phyloP scores from a whole-genome alignment of 2,888 invertebrate species.

The Hypena proboscidalis region DNA sequence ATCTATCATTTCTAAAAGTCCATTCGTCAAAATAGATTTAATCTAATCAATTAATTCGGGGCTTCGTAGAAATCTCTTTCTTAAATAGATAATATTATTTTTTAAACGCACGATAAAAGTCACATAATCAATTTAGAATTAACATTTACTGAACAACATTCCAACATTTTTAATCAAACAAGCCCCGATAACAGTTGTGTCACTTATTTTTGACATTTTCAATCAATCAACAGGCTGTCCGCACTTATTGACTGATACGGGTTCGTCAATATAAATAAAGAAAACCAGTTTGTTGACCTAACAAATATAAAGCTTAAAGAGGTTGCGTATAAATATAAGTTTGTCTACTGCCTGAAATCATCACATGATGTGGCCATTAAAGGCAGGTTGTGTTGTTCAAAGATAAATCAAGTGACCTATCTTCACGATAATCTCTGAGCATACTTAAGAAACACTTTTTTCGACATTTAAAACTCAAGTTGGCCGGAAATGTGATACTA shows the following conservation, averaged over 20 bases:
- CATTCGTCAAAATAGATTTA: not conserved
- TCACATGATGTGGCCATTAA: no score
- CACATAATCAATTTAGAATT: no score
- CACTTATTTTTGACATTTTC: not conserved
- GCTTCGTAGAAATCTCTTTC: no score
- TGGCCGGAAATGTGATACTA: constrained; percentile 80
- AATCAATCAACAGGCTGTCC: not conserved
- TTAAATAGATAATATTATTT: no score
- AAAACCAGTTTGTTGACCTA: no score
- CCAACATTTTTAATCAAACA: not conserved
- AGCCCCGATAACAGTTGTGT: not conserved
- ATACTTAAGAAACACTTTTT: constrained; percentile 68
- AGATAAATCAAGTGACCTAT: constrained; percentile 39
- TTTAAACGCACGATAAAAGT: no score
- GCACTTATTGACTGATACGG: constrained; percentile 5
- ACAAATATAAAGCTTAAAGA: no score
- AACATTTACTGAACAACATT: not conserved
- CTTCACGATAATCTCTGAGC: constrained; percentile 56
- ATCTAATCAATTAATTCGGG: no score
- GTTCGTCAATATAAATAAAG: no score
- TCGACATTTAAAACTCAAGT: constrained; percentile 63
- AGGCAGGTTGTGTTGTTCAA: constrained; percentile 19
- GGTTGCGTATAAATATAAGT: no score
- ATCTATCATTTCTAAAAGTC: constrained; percentile 4
- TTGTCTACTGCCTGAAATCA: no score